phyloP scores from a whole-genome alignment of 2,113 vertebrate genomes.

The Sphaerodactylus townsendi region DNA sequence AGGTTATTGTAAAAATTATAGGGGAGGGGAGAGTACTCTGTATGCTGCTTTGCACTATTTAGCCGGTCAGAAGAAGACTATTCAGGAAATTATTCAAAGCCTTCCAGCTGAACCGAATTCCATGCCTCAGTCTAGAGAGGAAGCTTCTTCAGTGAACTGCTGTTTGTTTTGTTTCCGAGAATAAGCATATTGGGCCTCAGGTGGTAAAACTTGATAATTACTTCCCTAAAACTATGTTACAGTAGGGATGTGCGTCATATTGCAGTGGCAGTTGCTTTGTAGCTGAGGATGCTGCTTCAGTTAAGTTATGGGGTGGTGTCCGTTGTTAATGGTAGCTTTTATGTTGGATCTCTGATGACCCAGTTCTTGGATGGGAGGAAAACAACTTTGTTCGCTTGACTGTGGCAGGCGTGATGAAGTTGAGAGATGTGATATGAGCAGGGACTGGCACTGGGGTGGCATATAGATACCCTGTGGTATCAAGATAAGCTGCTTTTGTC shows the following conservation, averaged over 20 bases:
- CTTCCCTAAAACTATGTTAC: neutral
- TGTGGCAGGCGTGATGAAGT: neutral
- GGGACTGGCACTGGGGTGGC: neutral
- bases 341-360: neutral
- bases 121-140: neutral
- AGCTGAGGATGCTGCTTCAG: neutral
- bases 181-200: neutral
- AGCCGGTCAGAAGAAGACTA: too few species aligned
- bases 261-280: neutral
- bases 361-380: neutral
- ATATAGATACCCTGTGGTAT: neutral
- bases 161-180: neutral
- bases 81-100: too few species aligned
- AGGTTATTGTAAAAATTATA: too few species aligned
- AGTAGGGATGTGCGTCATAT: neutral
- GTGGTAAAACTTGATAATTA: neutral
- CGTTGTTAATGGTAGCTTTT: neutral
- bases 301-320: neutral
- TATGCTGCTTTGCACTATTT: too few species aligned
- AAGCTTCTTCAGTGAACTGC: neutral
- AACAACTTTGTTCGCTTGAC: neutral
- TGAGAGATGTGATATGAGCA: neutral
- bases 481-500: neutral
- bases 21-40: too few species aligned
- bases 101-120: neutral